Evolutionary conservation across 2,888 invertebrate species (phyloP), one percentile per base, ranked within the genome.

Genomic region (Lathronympha strigana): DNA sequence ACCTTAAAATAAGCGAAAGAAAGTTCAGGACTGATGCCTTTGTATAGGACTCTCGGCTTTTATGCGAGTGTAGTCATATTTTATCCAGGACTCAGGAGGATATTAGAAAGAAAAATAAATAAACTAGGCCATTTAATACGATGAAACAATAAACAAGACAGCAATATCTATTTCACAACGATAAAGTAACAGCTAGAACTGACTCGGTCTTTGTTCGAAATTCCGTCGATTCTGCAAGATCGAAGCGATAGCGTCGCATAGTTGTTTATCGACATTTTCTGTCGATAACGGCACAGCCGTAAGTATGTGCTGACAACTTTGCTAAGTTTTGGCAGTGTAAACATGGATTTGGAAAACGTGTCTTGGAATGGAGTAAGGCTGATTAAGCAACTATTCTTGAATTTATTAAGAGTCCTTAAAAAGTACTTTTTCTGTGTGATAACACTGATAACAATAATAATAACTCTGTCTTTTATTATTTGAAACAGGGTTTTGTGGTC

Each of bases 191-290:
- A 63, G 73, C 73, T 75, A 73, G 72, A 50, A 67, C 69, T 74
- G 72, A 68, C 66, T 61, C 66, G 64, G 64, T 67, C 68, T 67
- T 61, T 61, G 68, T 67, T 54, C 25, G 72, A 75, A 75, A 74
- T 76, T 74, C 72, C 71, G 72, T 70, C 72, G 71, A 67, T 68
- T 68, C 75, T 72, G 76, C 72, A 75, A 76, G 61, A 61, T 68
- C 31, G 36, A n/a, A 33, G 31, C 28, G 64, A 67, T 64, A 67
- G 61, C 25, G 47, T n/a, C 58, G 47, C 6, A 9, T 13, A 63
- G 63, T 63, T 63, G 63, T 67, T 63, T 63, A 67, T 67, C 68
- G 68, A 62, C 55, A 67, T 47, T 45, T 66, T 53, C 49, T 66
- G 51, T 61, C 66, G 68, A 67, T 68, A 68, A 62, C 36, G 19